Evolutionary conservation across 2,888 invertebrate species (phyloP).

Genomic region (Acanthosoma haemorrhoidale): DNA sequence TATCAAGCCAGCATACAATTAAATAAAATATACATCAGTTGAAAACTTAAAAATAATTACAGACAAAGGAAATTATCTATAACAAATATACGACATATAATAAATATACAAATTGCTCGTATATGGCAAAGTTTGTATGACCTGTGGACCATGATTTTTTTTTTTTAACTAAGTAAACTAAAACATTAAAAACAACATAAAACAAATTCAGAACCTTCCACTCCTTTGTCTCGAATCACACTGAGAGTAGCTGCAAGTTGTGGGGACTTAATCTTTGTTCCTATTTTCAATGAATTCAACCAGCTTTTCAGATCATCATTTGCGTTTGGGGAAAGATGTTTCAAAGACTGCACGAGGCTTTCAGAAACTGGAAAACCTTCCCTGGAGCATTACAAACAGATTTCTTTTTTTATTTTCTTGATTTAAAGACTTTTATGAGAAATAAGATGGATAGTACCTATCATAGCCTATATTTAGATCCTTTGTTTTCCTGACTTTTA

Average conservation of each 20-base stretch:
- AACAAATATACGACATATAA: too few species aligned
- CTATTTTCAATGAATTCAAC: slow-evolving; percentile 46
- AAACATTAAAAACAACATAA: not conserved
- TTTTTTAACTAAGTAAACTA: too few species aligned
- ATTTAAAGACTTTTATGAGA: not conserved
- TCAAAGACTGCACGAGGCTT: slow-evolving; percentile 48
- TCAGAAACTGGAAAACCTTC: slow-evolving; percentile 52
- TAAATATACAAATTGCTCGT: too few species aligned
- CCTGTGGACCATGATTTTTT: too few species aligned
- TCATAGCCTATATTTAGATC: not conserved
- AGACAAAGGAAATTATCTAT: too few species aligned
- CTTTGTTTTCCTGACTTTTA: not conserved
- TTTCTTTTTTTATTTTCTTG: not conserved
- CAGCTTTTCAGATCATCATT: slow-evolving; percentile 34
- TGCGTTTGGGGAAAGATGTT: slow-evolving; percentile 30
- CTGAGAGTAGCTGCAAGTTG: slow-evolving; percentile 54
- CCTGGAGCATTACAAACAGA: slow-evolving; percentile 41
- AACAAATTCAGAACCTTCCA: slow-evolving; percentile 43
- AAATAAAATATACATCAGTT: too few species aligned
- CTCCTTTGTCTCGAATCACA: slow-evolving; percentile 48
- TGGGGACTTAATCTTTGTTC: slow-evolving; percentile 49
- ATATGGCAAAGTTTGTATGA: too few species aligned
- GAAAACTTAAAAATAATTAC: too few species aligned
- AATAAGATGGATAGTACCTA: not conserved
- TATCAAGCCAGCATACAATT: too few species aligned